These are phyloP conservation scores for Peromyscus attwateri DNA, from an alignment of 2,797 vertebrate species.

Conservation along the genomic window DNA sequence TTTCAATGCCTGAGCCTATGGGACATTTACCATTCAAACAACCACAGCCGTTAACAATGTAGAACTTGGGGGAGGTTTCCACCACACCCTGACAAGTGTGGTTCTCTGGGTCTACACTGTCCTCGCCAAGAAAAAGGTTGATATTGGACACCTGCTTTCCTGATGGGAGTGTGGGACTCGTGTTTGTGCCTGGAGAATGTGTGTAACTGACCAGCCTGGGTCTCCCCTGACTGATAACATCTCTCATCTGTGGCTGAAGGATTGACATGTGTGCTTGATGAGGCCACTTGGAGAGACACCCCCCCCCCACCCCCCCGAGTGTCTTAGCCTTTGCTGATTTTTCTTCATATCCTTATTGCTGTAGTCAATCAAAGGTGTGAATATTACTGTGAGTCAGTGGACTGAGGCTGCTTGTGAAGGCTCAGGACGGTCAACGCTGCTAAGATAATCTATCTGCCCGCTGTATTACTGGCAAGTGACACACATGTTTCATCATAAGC, in stretches of 20 bases:
- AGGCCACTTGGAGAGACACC: neutral
- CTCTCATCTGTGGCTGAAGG: neutral
- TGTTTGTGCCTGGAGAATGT: neutral
- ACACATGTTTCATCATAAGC: neutral
- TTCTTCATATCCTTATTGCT: neutral
- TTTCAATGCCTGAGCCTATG: too few species aligned
- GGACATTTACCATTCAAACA: too few species aligned
- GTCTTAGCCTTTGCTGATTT: conserved; percentile 15
- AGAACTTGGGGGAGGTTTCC: neutral
- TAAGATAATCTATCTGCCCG: neutral
- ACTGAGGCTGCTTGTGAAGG: neutral
- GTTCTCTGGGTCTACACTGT: neutral
- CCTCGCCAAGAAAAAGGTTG: neutral
- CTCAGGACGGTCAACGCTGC: neutral
- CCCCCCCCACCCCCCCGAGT: too few species aligned
- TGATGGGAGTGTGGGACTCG: neutral
- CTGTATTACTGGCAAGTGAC: neutral
- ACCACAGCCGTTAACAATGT: neutral
- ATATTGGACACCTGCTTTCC: neutral
- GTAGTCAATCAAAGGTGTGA: neutral
- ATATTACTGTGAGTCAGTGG: neutral
- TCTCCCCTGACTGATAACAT: neutral
- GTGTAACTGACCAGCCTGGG: neutral
- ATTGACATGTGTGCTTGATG: neutral
- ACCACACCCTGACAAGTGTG: neutral